Evolutionary conservation across 1,140 invertebrate species (phyloP).

Genomic region (Drosophila mauritiana): DNA sequence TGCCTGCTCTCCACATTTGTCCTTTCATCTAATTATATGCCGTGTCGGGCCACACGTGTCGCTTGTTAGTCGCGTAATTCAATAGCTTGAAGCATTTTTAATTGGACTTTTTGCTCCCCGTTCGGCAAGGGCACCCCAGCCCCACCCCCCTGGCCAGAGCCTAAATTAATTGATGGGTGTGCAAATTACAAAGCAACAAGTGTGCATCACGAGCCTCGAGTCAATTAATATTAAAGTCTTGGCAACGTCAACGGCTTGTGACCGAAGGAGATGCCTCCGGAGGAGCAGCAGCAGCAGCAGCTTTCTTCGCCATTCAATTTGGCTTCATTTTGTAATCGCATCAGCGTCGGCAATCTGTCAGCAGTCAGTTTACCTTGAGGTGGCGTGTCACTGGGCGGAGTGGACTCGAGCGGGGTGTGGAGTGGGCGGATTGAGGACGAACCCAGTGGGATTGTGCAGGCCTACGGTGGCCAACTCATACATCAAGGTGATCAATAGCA

Average conservation of each 20-base stretch:
- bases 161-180: conserved; percentile 65
- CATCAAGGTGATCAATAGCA: conserved; percentile 50
- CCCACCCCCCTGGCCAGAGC: not conserved
- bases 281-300: conserved; percentile 1
- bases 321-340: conserved; percentile 55
- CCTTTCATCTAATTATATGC: conserved; percentile 46
- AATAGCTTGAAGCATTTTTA: conserved; percentile 44
- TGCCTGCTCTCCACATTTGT: conserved; percentile 10
- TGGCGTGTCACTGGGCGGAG: not conserved
- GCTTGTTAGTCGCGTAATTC: conserved; percentile 55
- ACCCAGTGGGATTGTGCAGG: conserved; percentile 3
- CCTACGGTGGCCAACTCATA: conserved; percentile 34
- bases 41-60: conserved; percentile 45
- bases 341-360: conserved; percentile 52
- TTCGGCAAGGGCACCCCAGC: not conserved
- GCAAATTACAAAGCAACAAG: conserved; percentile 49
- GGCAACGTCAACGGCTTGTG: conserved; percentile 28
- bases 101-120: conserved; percentile 52
- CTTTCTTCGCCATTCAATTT: conserved; percentile 58
- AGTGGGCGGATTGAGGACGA: not conserved
- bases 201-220: conserved; percentile 33
- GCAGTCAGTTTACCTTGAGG: conserved; percentile 45
- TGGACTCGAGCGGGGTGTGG: not conserved
- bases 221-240: conserved; percentile 60
- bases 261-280: conserved; percentile 12